Conservation (phyloP, 2,113 vertebrate species). For the Paedocypris sp. region DNA sequence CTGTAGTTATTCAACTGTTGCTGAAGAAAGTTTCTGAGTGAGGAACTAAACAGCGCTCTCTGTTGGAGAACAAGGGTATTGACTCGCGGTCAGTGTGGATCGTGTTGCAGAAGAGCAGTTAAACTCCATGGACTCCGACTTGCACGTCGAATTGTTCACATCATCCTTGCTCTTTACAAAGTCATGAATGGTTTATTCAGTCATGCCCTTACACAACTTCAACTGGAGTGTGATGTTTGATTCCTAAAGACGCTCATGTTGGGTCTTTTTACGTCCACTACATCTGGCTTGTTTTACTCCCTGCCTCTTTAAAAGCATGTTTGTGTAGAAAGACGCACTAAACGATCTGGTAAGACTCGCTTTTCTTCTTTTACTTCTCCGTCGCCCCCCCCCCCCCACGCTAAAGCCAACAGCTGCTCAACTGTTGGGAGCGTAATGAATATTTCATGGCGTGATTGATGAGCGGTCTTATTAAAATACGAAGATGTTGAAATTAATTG, state of each 20-base stretch:
- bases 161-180: slow-evolving; percentile 1
- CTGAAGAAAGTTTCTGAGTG: neutral
- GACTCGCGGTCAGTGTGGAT: neutral
- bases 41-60: slow-evolving; percentile 28
- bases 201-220: slow-evolving; percentile 18
- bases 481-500: slow-evolving; percentile 78
- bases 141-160: slow-evolving; percentile 19
- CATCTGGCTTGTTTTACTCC: slow-evolving; percentile 3
- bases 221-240: slow-evolving; percentile 10
- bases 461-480: slow-evolving; percentile 73
- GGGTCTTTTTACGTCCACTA: neutral
- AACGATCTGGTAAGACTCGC: too few relatives aligned
- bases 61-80: slow-evolving; percentile 49
- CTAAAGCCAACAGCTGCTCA: slow-evolving; percentile 21
- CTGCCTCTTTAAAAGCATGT: neutral
- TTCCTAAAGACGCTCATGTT: slow-evolving; percentile 6
- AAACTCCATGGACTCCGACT: neutral
- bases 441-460: slow-evolving; percentile 73
- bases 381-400: slow-evolving; percentile 18
- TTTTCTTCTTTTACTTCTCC: too few relatives aligned
- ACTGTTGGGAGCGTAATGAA: slow-evolving; percentile 68
- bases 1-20: neutral
- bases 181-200: slow-evolving; percentile 20
- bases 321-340: neutral
- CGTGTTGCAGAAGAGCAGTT: neutral